phyloP scores from a whole-genome alignment of 1,140 invertebrate genomes.

The Drosophila leontia region DNA sequence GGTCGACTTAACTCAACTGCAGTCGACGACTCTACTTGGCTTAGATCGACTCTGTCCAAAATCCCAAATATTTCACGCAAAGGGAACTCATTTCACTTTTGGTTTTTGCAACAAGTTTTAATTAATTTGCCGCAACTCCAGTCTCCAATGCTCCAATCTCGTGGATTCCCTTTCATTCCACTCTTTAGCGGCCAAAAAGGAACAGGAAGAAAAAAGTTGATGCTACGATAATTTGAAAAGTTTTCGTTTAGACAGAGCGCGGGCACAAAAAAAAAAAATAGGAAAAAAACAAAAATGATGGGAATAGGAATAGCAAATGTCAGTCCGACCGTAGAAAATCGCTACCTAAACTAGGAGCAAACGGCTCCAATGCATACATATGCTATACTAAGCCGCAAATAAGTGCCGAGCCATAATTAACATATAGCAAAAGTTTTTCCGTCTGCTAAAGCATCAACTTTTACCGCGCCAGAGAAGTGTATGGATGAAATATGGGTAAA shows the following conservation, averaged over 20 bases:
- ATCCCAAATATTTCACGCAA: slow-evolving; percentile 47
- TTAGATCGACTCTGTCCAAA: slow-evolving; percentile 39
- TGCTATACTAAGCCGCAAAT: slow-evolving; percentile 81
- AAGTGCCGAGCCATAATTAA: slow-evolving; percentile 81
- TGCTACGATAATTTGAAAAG: slow-evolving; percentile 82
- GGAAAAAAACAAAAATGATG: slow-evolving; percentile 22
- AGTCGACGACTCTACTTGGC: slow-evolving; percentile 16
- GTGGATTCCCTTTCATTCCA: slow-evolving; percentile 49
- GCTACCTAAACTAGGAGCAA: slow-evolving; percentile 56
- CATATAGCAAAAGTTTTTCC: slow-evolving; percentile 80
- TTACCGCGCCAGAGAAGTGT: slow-evolving; percentile 18
- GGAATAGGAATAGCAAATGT: slow-evolving; percentile 43
- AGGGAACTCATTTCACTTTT: slow-evolving; percentile 55
- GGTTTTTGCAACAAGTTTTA: slow-evolving; percentile 79
- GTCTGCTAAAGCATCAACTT: slow-evolving; percentile 49
- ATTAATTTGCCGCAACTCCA: slow-evolving; percentile 78
- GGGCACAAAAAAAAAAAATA: slow-evolving; percentile 8
- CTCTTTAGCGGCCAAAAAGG: slow-evolving; percentile 31
- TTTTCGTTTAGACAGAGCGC: slow-evolving; percentile 78
- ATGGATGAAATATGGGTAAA: slow-evolving; percentile 54
- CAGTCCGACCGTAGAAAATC: slow-evolving; percentile 36
- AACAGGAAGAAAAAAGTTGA: slow-evolving; percentile 64
- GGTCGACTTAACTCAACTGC: slow-evolving; percentile 27
- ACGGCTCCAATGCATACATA: slow-evolving; percentile 55
- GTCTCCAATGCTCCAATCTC: slow-evolving; percentile 30